Evolutionary conservation across 2,797 vertebrate species (phyloP), one percentile per base, ranked within the genome.

Genomic region (Ceryle rudis): DNA sequence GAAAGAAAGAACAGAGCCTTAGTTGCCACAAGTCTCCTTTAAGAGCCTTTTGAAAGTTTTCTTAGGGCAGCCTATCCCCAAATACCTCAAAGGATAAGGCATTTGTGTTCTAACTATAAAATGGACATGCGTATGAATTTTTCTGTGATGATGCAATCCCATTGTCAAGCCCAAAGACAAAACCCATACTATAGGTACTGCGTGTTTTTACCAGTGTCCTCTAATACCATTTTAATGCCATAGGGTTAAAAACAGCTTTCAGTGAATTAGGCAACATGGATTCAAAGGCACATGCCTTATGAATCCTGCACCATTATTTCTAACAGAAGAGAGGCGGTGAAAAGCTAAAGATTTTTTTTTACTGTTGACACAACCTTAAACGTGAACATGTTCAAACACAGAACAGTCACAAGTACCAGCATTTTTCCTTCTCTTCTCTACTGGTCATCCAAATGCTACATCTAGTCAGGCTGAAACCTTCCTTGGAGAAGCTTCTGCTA

Each of bases 341-440:
- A 51, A 83, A 62, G 8, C 20, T 39, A 58, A 46, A 25, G 20
- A 51, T 17, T 35, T 23, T 35, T 71, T 41, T 75, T 67, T 70
- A 66, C 11, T 51, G 14, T 44, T 61, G 25, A 31, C 28, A 11
- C 3, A 35, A 33, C 52, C 19, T 42, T 51, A 42, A 81, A n/a
- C 41, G 16, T n/a, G 31, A 79, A 15, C 57, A 33, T 4, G 2
- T 85, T 80, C 28, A 74, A 89, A 62, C 3, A 35, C 17, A 77
- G 15, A 66, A 25, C 13, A 37, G 19, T 60, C 35, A 20, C 0
- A 0, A 47, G 16, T 25, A 41, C 8, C 8, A 47, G 4, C 3
- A 41, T 29, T 83, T 91, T 55, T 23, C 51, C 35, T 66, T 46
- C 55, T 64, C 9, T 72, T 62, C 14, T n/a, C 3, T 79, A n/a